Base-by-base conservation (phyloP, 2,797 vertebrate species). In the Gymnothorax reevesii region DNA sequence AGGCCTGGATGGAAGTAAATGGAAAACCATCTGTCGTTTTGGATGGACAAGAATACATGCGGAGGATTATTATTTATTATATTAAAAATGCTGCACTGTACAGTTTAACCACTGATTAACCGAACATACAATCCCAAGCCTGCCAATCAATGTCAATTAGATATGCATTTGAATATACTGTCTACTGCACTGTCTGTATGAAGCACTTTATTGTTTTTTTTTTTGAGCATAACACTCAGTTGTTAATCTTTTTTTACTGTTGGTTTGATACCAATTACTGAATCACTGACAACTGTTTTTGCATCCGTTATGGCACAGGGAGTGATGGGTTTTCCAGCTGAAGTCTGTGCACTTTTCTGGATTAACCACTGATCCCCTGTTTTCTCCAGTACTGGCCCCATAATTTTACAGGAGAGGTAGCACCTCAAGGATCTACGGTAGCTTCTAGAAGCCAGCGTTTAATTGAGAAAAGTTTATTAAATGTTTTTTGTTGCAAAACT, bases 1-100 rank as follows among this genome's bases (percentile, higher is more conserved):
- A 75, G 49, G 33, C 73, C 49, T 75, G 73, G 73, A 75, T 75
- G 73, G 73, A 75, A 75, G 49, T 75, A 15, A 75, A 42, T 75
- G 49, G 49, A 15, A 49, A 75, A 42, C 73, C 73, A 75, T 75
- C 73, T 75, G 73, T 27, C 73, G 49, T 75, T 75, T 75, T 75
- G 27, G 73, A 75, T 25, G 73, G 73, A 75, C 33, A 75, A 75
- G 73, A 42, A 75, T 42, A 49, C 33, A 75, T 49, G 33, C 33
- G 42, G 73, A 75, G 33, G 73, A 49, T 15, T 75, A 7, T 75
- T 42, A 49, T 75, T 75, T 75, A 42, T 75, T 75, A 71, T 75
- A 42, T 75, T 5, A 75, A 49, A 75, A 75, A 49, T 75, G 73
- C 73, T 49, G 33, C 13, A 15, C 33, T 42, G 73, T 49, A 15